These are phyloP conservation scores for Xiphophorus hellerii DNA, from an alignment of 2,113 vertebrate genomes.

Conservation along the genomic window DNA sequence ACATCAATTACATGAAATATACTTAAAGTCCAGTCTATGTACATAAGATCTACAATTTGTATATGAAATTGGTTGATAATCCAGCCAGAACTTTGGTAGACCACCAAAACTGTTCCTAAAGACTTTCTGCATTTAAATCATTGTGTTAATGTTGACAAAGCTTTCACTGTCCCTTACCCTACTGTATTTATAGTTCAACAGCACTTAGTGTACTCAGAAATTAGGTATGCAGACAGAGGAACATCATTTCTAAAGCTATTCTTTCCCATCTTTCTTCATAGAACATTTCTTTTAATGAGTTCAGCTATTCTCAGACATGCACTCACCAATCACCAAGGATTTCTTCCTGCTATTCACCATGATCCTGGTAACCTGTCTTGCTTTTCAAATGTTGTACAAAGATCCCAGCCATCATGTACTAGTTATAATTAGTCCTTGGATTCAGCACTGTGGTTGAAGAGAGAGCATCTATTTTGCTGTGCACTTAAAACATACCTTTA, in stretches of 20 bases:
- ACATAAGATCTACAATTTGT: no score
- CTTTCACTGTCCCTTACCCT: neutral
- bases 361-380: neutral
- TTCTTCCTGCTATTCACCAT: neutral
- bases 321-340: neutral
- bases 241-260: neutral
- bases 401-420: neutral
- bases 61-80: no score
- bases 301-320: neutral
- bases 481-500: neutral
- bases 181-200: neutral
- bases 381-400: slow-evolving; percentile 12
- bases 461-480: neutral
- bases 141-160: no score
- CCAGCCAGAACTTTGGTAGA: no score
- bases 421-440: neutral
- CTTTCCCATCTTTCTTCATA: neutral
- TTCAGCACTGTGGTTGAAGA: neutral
- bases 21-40: no score
- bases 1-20: no score
- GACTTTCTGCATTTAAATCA: no score
- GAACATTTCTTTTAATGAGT: neutral
- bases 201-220: neutral
- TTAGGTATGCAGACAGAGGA: neutral
- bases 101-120: no score